Evolutionary conservation across 2,797 vertebrate species (phyloP), one percentile per base, ranked within the genome.

Genomic region (Loris lydekkerianus): DNA sequence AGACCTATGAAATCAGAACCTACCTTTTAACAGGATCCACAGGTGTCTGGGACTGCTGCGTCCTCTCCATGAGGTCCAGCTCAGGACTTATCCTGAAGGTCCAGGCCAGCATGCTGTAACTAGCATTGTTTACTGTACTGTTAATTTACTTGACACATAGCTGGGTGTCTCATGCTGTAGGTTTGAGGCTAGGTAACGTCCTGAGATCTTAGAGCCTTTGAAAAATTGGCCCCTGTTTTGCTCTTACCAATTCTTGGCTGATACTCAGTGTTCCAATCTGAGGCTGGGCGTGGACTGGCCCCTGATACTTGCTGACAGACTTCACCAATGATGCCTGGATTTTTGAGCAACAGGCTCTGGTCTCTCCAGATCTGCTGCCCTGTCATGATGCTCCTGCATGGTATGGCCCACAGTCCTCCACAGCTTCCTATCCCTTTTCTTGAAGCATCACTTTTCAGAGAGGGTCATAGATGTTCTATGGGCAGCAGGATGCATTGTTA

Each of bases 171-270:
- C 18, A 0, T 81, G 56, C 53, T 95, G 27, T 56, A 53, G 43
- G 21, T 75, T 86, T 86, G 86, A 73, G 43, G 25, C 10, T 65
- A 40, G 31, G 60, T 88, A 91, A 58, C 11, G 34, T 76, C 31
- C 31, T 43, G 9, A 49, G 63, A 84, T 61, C 25, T 76, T 58
- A 93, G 77, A 56, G 43, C n/a, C 46, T 94, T 37, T 91, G 73
- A 53, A 96, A 95, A 89, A 49, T 53, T 63, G 37, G 37, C 18
- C 67, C 17, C 46, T 91, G 4, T 77, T 92, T 81, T 69, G 69
- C 76, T 94, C 80, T 93, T 91, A 49, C 20, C 20, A 93, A 29
- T 58, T 67, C 20, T 76, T 65, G n/a, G 37, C 15, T 40, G 76
- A 93, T 49, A 46, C 13, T 43, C 63, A 18, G 18, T 77, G 7